Conservation (phyloP, 35 echinoderm and acorn worm genomes). For the Chiridota heheva region DNA sequence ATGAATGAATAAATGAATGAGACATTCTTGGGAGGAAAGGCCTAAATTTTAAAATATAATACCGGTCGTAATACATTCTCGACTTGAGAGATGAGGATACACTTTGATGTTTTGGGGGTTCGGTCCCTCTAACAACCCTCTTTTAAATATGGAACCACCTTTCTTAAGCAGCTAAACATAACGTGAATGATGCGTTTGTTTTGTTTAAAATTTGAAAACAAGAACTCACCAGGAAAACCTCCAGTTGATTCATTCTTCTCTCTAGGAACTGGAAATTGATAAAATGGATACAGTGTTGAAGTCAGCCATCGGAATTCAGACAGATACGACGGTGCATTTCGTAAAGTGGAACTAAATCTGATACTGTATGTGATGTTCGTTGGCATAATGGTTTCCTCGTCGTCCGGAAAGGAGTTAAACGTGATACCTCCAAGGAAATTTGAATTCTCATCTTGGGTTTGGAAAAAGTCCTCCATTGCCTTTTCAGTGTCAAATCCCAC, state of each 20-base stretch:
- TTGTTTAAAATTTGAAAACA: too few relatives aligned
- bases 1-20: too few relatives aligned
- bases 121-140: too few relatives aligned
- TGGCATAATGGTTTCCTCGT: constrained; percentile 31
- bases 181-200: too few relatives aligned
- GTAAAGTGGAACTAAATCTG: constrained; percentile 66
- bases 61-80: too few relatives aligned
- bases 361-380: constrained; percentile 79
- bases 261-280: constrained; percentile 72
- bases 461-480: constrained; percentile 56
- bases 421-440: constrained; percentile 65
- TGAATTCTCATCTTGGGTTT: constrained; percentile 25
- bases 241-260: constrained; percentile 55
- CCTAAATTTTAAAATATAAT: too few relatives aligned
- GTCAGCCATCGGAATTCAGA: constrained; percentile 71
- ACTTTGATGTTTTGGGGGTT: too few relatives aligned
- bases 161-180: too few relatives aligned
- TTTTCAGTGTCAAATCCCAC: constrained; percentile 71
- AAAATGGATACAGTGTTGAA: constrained; percentile 60
- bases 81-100: too few relatives aligned
- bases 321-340: constrained; percentile 45
- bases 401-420: constrained; percentile 66
- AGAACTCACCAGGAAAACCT: constrained; percentile 85
- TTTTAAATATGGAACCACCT: too few relatives aligned
- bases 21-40: too few relatives aligned